Evolutionary conservation across 1,140 invertebrate genomes (phyloP).

Genomic region (Alviniconcha marisindica): DNA sequence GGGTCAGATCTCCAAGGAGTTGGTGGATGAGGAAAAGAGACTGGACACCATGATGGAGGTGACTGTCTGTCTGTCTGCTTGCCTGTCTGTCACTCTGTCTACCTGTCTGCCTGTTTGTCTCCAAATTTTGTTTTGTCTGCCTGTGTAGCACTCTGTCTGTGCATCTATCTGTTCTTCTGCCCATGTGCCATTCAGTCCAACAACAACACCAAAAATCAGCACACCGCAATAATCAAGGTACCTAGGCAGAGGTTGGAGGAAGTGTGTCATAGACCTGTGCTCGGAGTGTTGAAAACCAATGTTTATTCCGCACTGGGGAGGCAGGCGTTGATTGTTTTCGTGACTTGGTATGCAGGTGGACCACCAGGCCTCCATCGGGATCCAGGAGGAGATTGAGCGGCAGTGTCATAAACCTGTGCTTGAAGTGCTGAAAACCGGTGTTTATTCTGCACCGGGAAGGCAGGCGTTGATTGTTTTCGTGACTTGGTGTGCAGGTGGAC

Average conservation of each 20-base stretch:
- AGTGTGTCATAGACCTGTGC: too few species aligned
- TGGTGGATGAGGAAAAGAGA: slow-evolving; percentile 73
- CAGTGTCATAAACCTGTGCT: too few species aligned
- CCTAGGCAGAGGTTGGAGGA: too few species aligned
- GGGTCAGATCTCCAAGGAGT: slow-evolving; percentile 70
- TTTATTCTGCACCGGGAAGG: too few species aligned
- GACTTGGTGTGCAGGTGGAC: slow-evolving; percentile 59
- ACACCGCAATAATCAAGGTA: too few species aligned
- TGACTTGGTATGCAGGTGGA: too few species aligned
- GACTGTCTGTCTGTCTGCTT: neutral
- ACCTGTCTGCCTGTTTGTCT: slow-evolving; percentile 4
- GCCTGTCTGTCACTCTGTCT: slow-evolving; percentile 6
- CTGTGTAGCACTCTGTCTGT: neutral
- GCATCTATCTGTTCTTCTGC: neutral
- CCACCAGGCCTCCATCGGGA: slow-evolving; percentile 72
- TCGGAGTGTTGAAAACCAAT: too few species aligned
- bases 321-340: too few species aligned
- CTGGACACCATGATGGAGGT: slow-evolving; percentile 76
- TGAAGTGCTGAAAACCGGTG: too few species aligned
- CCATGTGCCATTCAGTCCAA: neutral
- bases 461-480: too few species aligned
- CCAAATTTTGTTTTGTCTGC: neutral
- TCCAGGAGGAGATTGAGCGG: slow-evolving; percentile 76
- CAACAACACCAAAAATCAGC: too few species aligned
- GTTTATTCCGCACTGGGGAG: too few species aligned